A percentile compares a stretch with the other conserved stretches of the same genome.
phyloP scores from a whole-genome alignment of 2,888 invertebrate species.

The Synanthedon andrenaeformis region DNA sequence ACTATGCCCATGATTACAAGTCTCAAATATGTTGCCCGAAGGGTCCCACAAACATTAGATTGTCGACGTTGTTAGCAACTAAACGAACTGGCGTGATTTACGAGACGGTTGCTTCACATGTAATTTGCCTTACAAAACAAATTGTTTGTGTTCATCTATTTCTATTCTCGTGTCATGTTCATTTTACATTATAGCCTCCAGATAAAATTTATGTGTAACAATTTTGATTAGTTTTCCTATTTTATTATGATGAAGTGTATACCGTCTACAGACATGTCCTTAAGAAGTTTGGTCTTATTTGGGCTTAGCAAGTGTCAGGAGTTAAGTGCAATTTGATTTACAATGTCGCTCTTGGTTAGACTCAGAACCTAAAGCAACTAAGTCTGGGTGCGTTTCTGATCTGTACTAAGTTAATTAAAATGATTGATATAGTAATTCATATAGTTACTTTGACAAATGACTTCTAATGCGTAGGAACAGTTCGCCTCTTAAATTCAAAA shows the following conservation, averaged over 20 bases:
- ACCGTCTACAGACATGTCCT: too few species aligned
- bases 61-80: conserved; percentile 7
- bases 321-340: too few species aligned
- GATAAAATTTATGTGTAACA: neutral
- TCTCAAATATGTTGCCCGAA: conserved; percentile 16
- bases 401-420: too few species aligned
- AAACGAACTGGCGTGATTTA: conserved; percentile 24
- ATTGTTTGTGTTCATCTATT: neutral
- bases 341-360: too few species aligned
- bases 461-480: too few species aligned
- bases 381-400: too few species aligned
- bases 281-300: too few species aligned
- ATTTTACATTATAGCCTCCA: neutral
- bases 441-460: too few species aligned
- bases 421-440: too few species aligned
- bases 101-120: conserved; percentile 19
- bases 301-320: too few species aligned
- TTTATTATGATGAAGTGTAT: neutral
- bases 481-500: too few species aligned
- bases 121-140: conserved; percentile 19
- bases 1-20: conserved; percentile 11
- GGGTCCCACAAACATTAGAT: conserved; percentile 14
- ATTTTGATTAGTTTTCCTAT: neutral
- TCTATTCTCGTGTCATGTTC: neutral
- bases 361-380: too few species aligned